These are phyloP conservation scores for Bufo gargarizans DNA, from an alignment of 2,113 vertebrate genomes.

Conservation along the genomic window DNA sequence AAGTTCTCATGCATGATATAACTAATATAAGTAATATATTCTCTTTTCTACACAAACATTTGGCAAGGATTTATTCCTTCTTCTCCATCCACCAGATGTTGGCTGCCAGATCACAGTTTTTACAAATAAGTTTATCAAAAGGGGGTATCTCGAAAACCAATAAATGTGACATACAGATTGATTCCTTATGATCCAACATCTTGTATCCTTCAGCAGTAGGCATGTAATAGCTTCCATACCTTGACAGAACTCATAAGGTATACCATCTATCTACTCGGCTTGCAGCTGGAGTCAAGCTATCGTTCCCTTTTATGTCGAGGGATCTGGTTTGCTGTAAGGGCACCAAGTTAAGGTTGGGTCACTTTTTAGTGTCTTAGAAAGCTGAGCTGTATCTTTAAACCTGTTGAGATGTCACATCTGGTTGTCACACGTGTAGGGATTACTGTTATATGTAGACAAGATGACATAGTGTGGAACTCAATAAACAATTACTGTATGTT, in stretches of 20 bases:
- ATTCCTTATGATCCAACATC: not conserved
- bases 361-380: slow-evolving; percentile 12
- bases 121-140: not conserved
- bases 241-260: not conserved
- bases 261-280: not conserved
- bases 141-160: not conserved
- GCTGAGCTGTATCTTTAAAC: not conserved
- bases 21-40: no score
- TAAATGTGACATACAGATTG: not conserved
- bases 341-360: not conserved
- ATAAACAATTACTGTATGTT: slow-evolving; percentile 36
- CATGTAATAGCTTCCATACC: not conserved
- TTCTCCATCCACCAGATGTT: not conserved
- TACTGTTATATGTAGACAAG: not conserved
- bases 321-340: not conserved
- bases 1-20: not conserved
- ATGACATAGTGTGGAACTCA: not conserved
- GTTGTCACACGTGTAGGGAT: slow-evolving; percentile 9
- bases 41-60: not conserved
- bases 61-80: not conserved
- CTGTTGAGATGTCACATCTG: not conserved
- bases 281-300: not conserved
- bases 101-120: not conserved
- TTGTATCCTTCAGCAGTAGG: not conserved
- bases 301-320: not conserved